Conservation (phyloP, 2,888 invertebrate genomes). For the Desoria tigrina region DNA sequence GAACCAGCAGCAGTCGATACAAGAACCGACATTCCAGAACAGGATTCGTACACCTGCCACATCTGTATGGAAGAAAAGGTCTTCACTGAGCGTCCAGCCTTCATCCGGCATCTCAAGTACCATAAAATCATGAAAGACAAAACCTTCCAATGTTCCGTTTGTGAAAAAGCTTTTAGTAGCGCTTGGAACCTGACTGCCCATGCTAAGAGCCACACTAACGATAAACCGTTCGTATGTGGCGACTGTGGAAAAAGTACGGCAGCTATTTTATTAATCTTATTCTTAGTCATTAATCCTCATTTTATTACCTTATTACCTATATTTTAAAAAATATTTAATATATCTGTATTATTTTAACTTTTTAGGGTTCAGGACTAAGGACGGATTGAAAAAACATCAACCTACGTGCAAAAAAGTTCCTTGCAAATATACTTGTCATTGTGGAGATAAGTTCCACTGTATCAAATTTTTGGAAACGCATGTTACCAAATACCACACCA, state of each 20-base stretch:
- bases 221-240: slow-evolving; percentile 7
- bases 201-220: slow-evolving; percentile 2
- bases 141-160: slow-evolving; percentile 9
- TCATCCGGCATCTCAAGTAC: neutral
- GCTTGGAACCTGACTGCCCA: slow-evolving; percentile 2
- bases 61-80: slow-evolving; percentile 3
- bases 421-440: slow-evolving; percentile 23
- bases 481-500: neutral
- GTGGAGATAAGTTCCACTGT: slow-evolving; percentile 15
- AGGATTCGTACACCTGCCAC: slow-evolving; percentile 1
- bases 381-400: slow-evolving; percentile 1
- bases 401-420: slow-evolving; percentile 6
- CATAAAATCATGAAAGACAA: slow-evolving; percentile 8
- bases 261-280: too few species aligned
- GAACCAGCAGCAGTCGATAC: neutral
- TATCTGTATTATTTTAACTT: too few species aligned
- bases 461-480: neutral
- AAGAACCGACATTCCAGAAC: neutral
- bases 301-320: too few species aligned
- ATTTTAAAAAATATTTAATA: too few species aligned
- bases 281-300: too few species aligned
- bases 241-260: slow-evolving; percentile 16
- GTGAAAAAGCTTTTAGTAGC: slow-evolving; percentile 17
- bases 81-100: neutral
- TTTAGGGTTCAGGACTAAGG: neutral